phyloP scores from a whole-genome alignment of 2,888 invertebrate species.

The Ichneumoninae sp. region DNA sequence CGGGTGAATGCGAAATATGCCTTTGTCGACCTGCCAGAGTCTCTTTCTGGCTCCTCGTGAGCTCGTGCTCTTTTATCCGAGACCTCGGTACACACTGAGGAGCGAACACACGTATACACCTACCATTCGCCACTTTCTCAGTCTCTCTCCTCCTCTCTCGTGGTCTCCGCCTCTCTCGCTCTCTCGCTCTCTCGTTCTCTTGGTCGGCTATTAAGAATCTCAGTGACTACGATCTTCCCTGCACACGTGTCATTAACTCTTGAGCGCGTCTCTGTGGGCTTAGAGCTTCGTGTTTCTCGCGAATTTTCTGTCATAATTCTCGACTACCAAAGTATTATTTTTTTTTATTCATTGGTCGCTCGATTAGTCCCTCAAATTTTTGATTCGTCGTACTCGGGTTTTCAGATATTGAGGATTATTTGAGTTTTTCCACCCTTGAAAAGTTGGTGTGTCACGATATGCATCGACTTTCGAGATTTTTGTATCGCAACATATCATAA shows the following conservation, averaged over 20 bases:
- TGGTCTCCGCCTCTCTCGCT: too few relatives aligned
- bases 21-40: constrained; percentile 78
- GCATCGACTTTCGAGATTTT: too few relatives aligned
- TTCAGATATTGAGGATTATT: background rate
- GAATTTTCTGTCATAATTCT: background rate
- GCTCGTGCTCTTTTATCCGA: constrained; percentile 30
- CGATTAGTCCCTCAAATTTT: background rate
- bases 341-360: background rate
- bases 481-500: too few relatives aligned
- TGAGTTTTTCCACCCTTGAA: too few relatives aligned
- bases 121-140: background rate
- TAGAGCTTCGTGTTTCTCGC: constrained; percentile 5
- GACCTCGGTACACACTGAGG: constrained; percentile 29
- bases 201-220: constrained; percentile 41
- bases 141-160: too few relatives aligned
- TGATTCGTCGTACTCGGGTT: background rate
- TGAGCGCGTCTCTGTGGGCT: constrained; percentile 31
- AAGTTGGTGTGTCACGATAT: too few relatives aligned
- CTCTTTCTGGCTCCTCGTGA: constrained; percentile 43
- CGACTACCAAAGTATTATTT: background rate
- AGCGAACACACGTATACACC: constrained; percentile 13
- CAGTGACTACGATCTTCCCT: constrained; percentile 17
- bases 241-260: constrained; percentile 44
- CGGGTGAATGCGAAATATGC: constrained; percentile 78
- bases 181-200: background rate